Conservation (phyloP, 1,140 invertebrate species). For the Cherax destructor region DNA sequence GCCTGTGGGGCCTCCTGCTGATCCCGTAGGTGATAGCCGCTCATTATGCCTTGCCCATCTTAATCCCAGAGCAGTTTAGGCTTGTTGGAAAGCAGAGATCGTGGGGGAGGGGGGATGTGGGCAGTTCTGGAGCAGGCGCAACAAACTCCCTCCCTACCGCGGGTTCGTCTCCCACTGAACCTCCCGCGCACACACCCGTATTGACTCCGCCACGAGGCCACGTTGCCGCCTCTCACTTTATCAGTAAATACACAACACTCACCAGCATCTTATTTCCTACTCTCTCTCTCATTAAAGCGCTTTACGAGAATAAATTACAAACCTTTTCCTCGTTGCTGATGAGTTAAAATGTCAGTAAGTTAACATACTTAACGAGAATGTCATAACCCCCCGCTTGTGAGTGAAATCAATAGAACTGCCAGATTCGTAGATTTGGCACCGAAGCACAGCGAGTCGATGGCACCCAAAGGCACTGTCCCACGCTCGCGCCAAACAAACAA, state of each 20-base stretch:
- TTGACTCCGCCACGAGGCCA: conserved; percentile 61
- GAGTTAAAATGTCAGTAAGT: neutral
- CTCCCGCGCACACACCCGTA: conserved; percentile 67
- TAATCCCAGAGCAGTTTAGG: conserved; percentile 56
- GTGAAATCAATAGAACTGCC: conserved; percentile 62
- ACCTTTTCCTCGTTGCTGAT: neutral
- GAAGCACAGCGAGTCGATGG: conserved; percentile 54
- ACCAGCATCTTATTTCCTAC: conserved; percentile 8
- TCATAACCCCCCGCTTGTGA: conserved; percentile 8
- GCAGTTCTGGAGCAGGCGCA: conserved; percentile 46
- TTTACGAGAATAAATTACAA: neutral
- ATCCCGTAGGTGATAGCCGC: conserved; percentile 16
- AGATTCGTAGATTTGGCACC: conserved; percentile 38
- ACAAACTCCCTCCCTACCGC: conserved; percentile 50
- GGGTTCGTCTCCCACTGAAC: conserved; percentile 62
- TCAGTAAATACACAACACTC: conserved; percentile 33
- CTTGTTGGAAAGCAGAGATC: conserved; percentile 28
- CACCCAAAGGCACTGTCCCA: conserved; percentile 68
- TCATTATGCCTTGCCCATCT: conserved; percentile 64
- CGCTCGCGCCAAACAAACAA: conserved; percentile 66
- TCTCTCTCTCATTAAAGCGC: neutral
- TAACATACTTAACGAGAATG: neutral
- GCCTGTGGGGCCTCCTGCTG: conserved; percentile 42
- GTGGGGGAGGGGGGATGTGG: conserved; percentile 39
- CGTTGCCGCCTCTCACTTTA: conserved; percentile 38